Base-by-base conservation (phyloP, 2,113 vertebrate genomes). In the Pampusana beccarii region DNA sequence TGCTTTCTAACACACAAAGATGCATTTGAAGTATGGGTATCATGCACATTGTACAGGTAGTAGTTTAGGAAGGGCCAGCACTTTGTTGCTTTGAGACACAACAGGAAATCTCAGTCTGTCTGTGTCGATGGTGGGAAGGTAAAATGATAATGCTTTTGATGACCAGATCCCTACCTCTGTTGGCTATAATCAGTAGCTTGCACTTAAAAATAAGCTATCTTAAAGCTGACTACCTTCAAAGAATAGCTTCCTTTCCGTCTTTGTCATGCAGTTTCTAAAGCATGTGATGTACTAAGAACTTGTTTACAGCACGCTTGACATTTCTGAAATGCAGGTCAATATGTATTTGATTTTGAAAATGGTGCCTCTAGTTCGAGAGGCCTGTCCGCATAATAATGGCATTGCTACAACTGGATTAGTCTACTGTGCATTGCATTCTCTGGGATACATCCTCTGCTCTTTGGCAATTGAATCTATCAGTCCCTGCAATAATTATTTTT, bases 271-370 rank as follows among this genome's bases (percentile, higher is more conserved):
- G 65, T 87, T 84, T 71, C 75, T 90, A 62, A 53, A 73, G 51
- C 34, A n/a, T 42, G 13, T 42, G 31, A 26, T 66, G 13, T 60
- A 44, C 60, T 48, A 28, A 46, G 67, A 72, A 60, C 33, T 88
- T 92, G 44, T 85, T 94, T 88, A 74, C 44, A 90, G 28, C 42
- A 21, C 0, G 2, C n/a, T 78, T 94, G 95, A 92, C 56, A 60
- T 93, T 94, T 95, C 71, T 75, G 66, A 85, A 72, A 79, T 69
- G 67, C 24, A 7, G 61, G 46, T 91, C 94, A 90, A 42, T 90
- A 80, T 21, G 19, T 71, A 77, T 95, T 92, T 95, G 86, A 94
- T 92, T 95, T 80, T 91, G 80, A 84, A 80, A 96, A 89, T 46
- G 46, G 34, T 74, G 11, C 29, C 5, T 86, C 28, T 61, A 54